Conservation (phyloP, 2,888 invertebrate species). For the Ectemnius cavifrons region DNA sequence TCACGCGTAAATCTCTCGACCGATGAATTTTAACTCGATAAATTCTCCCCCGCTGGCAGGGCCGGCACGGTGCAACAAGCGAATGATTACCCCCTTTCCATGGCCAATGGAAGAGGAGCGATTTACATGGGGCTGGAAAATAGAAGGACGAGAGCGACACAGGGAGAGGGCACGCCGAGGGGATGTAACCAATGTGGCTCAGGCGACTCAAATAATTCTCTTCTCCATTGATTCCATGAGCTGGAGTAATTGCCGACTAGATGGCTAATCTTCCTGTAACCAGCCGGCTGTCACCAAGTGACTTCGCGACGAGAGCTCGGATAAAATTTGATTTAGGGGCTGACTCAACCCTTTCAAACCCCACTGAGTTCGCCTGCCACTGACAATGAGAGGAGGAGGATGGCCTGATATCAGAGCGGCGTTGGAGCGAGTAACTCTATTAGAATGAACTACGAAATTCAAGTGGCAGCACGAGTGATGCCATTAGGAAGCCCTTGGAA, state of each 20-base stretch:
- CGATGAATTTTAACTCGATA: conserved; percentile 6
- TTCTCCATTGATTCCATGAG: background rate
- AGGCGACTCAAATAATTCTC: conserved; percentile 1
- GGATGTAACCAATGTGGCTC: background rate
- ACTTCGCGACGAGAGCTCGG: too few species aligned
- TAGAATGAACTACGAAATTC: too few species aligned
- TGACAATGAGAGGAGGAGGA: too few species aligned
- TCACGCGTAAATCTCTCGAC: background rate
- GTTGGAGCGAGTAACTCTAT: too few species aligned
- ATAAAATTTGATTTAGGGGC: too few species aligned
- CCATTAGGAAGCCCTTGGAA: too few species aligned
- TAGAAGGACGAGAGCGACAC: too few species aligned
- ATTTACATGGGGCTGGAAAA: background rate
- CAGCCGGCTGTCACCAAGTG: background rate
- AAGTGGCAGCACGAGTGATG: too few species aligned
- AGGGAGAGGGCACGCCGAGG: background rate
- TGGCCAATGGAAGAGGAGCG: background rate
- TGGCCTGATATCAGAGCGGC: too few species aligned
- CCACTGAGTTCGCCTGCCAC: too few species aligned
- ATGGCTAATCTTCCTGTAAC: conserved; percentile 2
- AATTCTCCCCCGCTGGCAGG: background rate
- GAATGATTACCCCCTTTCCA: background rate
- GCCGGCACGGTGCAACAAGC: conserved; percentile 1
- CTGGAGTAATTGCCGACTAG: background rate
- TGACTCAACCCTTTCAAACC: too few species aligned